phyloP scores from a whole-genome alignment of 2,113 vertebrate genomes.

The Petroica traversi region DNA sequence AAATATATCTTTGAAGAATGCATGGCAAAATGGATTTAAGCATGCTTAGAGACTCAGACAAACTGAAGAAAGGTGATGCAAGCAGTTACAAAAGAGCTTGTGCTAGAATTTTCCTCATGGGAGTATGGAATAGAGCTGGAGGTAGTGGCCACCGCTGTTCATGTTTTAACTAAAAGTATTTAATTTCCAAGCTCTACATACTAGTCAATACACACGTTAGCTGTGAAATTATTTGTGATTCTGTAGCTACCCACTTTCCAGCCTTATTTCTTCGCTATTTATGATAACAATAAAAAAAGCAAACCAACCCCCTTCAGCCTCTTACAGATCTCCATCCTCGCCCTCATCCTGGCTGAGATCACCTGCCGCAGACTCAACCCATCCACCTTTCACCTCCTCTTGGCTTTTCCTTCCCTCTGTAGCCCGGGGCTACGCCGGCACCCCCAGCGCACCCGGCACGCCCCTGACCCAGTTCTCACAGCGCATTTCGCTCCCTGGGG shows the following conservation, averaged over 20 bases:
- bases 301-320: not conserved
- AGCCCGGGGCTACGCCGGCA: not conserved
- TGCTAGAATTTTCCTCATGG: not conserved
- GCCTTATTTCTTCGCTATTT: not conserved
- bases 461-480: constrained; percentile 34
- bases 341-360: not conserved
- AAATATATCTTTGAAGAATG: not conserved
- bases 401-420: not conserved
- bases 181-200: fast-evolving
- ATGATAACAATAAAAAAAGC: not conserved
- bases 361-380: not conserved
- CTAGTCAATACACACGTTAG: not conserved
- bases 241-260: not conserved
- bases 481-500: not conserved
- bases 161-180: not conserved
- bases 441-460: not conserved
- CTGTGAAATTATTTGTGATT: not conserved
- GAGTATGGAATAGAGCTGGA: not conserved
- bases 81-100: not conserved
- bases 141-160: not conserved
- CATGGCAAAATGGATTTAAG: not conserved
- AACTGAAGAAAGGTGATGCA: not conserved
- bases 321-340: not conserved
- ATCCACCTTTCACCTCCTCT: constrained; percentile 34
- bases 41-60: not conserved